phyloP scores from a whole-genome alignment of 2,888 invertebrate species.

The Torymus aiolomorphi region DNA sequence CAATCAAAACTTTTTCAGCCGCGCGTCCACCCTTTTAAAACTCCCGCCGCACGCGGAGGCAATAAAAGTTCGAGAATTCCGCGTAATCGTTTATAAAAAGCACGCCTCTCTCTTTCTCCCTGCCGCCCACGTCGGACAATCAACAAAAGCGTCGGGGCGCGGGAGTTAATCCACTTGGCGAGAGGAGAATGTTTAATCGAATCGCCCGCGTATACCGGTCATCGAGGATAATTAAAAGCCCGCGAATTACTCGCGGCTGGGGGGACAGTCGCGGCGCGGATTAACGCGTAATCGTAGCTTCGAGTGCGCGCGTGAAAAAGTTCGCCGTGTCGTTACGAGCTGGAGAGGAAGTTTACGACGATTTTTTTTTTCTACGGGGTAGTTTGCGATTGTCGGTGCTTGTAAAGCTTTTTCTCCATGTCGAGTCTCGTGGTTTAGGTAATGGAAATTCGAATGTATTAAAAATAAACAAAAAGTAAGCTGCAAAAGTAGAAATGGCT shows the following conservation, averaged over 20 bases:
- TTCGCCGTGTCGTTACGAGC: too few species aligned
- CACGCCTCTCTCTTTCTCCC: neutral
- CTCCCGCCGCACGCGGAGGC: neutral
- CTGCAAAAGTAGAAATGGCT: too few species aligned
- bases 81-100: slow-evolving; percentile 37
- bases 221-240: slow-evolving; percentile 53
- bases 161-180: slow-evolving; percentile 30
- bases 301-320: too few species aligned
- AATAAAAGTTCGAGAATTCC: slow-evolving; percentile 40
- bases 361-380: too few species aligned
- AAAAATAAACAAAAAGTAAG: too few species aligned
- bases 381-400: too few species aligned
- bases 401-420: too few species aligned
- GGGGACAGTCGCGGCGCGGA: too few species aligned
- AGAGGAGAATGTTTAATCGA: slow-evolving; percentile 44
- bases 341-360: too few species aligned
- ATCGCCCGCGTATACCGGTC: neutral
- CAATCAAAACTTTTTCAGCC: slow-evolving; percentile 32
- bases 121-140: slow-evolving; percentile 6
- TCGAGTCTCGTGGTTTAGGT: too few species aligned
- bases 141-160: slow-evolving; percentile 32
- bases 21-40: slow-evolving; percentile 1
- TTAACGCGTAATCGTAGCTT: too few species aligned
- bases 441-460: too few species aligned
- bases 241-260: slow-evolving; percentile 31